Percentiles rank a stretch among this genome's conserved stretches.
phyloP scores from a whole-genome alignment of 2,888 invertebrate species.

The Cataglyphis rosenhaueri region DNA sequence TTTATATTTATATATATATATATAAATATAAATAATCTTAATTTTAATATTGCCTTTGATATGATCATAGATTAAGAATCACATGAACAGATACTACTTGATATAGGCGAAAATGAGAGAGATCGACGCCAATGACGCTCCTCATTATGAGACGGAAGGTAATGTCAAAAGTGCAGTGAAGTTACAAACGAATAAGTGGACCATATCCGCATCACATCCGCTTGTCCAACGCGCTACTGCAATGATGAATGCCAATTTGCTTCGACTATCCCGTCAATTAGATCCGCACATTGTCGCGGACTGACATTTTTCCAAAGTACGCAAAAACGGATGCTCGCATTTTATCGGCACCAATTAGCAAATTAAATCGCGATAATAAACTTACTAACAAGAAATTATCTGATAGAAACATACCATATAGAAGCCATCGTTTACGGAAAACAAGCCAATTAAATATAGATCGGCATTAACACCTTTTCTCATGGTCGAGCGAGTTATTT shows the following conservation, averaged over 20 bases:
- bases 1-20: neutral
- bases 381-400: slow-evolving; percentile 19
- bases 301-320: slow-evolving; percentile 25
- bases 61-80: neutral
- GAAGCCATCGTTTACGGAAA: neutral
- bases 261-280: slow-evolving; percentile 19
- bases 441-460: slow-evolving; percentile 1
- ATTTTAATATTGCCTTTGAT: neutral
- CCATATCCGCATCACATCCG: neutral
- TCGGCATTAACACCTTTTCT: neutral
- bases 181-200: slow-evolving; percentile 8
- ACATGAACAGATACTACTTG: neutral
- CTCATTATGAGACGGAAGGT: neutral
- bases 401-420: neutral
- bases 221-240: neutral
- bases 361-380: slow-evolving; percentile 31
- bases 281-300: neutral
- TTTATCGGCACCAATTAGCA: neutral
- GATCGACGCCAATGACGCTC: neutral
- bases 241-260: slow-evolving; percentile 22
- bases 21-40: neutral
- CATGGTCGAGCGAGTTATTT: neutral
- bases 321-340: slow-evolving; percentile 13
- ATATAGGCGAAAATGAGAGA: neutral
- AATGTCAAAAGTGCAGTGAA: neutral